Evolutionary conservation across 2,113 vertebrate species (phyloP).

Genomic region (Ammodytes dubius): DNA sequence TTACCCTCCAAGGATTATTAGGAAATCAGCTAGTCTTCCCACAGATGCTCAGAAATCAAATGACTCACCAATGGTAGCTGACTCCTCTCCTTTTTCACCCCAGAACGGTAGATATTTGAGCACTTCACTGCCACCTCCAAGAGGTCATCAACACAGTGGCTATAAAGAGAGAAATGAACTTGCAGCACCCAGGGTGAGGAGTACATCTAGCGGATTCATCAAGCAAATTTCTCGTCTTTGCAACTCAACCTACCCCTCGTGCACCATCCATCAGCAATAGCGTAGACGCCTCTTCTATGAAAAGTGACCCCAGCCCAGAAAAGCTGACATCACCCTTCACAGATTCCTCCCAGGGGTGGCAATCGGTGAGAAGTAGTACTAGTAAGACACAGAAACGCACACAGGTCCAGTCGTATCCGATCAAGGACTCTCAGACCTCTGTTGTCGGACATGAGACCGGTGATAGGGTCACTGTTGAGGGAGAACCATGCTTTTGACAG

Average conservation of each 20-base stretch:
- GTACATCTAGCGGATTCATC: conserved; percentile 15
- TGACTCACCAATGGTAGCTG: background rate
- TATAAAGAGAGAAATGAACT: conserved; percentile 37
- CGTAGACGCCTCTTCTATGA: background rate
- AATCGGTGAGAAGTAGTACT: background rate
- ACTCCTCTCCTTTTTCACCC: conserved; percentile 3
- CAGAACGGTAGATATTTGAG: conserved; percentile 11
- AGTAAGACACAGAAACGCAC: background rate
- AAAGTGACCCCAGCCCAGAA: conserved; percentile 15
- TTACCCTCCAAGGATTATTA: background rate
- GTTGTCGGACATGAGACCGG: background rate
- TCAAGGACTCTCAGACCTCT: conserved; percentile 32
- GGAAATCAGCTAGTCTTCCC: conserved; percentile 21
- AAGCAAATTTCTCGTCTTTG: conserved; percentile 3
- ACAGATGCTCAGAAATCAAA: conserved; percentile 6
- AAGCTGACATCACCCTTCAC: conserved; percentile 9
- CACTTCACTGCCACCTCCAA: background rate
- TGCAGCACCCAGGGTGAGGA: background rate
- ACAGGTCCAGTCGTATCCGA: conserved; percentile 31
- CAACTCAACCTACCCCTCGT: conserved; percentile 6
- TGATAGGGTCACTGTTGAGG: background rate
- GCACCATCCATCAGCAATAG: conserved; percentile 6
- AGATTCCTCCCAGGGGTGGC: conserved; percentile 6
- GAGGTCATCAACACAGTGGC: background rate
- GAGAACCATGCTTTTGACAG: background rate